Percentiles rank a stretch among this genome's conserved stretches.
phyloP scores from a whole-genome alignment of 2,113 vertebrate genomes.

The Gopherus flavomarginatus region DNA sequence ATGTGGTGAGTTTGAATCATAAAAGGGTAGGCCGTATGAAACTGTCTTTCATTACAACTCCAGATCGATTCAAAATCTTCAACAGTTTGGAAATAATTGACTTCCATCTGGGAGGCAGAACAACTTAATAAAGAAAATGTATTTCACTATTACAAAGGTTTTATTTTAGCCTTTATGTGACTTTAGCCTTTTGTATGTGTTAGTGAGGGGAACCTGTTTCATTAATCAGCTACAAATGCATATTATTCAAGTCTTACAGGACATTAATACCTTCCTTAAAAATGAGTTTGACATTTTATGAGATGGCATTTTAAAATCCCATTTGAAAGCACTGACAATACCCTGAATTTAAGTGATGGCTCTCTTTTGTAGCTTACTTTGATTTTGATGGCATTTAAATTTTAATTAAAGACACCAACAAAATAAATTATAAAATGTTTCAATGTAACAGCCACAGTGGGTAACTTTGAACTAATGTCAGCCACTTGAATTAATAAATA shows the following conservation, averaged over 20 bases:
- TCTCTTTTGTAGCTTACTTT: not conserved
- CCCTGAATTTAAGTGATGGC: not conserved
- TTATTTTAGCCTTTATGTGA: not conserved
- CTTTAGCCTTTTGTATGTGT: not conserved
- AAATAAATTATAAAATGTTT: not conserved
- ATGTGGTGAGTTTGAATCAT: not conserved
- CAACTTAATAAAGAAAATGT: not conserved
- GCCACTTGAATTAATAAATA: not conserved
- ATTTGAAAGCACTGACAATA: not conserved
- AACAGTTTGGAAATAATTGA: not conserved
- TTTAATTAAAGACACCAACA: not conserved
- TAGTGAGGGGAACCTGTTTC: not conserved
- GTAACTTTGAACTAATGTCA: not conserved
- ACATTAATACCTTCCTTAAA: not conserved
- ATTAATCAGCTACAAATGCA: not conserved
- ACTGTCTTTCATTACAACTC: not conserved
- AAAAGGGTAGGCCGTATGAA: not conserved
- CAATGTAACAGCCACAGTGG: not conserved
- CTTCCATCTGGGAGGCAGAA: not conserved
- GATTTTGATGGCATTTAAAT: not conserved
- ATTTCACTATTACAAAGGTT: not conserved
- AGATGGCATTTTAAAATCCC: not conserved
- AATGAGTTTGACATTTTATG: not conserved
- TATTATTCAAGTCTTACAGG: not conserved
- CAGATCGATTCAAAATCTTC: not conserved